A percentile compares a stretch with the other conserved stretches of the same genome.
Conservation (phyloP, 2,113 vertebrate species). For the Pteronura brasiliensis region DNA sequence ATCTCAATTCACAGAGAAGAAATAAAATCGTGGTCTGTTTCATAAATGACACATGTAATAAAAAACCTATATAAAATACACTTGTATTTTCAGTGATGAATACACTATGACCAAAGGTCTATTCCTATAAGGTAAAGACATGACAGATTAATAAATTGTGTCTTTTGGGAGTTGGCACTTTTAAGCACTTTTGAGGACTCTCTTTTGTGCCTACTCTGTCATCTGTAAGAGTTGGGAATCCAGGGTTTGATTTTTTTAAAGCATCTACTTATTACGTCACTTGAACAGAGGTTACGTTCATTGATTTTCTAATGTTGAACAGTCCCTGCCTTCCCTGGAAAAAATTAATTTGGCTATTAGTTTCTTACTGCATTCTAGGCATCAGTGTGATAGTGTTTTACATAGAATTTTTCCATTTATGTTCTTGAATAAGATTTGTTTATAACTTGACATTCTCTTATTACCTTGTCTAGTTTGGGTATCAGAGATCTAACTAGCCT, state of each 20-base stretch:
- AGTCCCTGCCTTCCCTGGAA: not conserved
- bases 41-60: not conserved
- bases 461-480: not conserved
- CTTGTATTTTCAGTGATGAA: not conserved
- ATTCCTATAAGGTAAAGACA: not conserved
- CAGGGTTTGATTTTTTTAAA: not conserved
- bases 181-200: not conserved
- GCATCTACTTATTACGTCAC: not conserved
- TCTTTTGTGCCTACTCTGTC: not conserved
- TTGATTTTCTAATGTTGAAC: not conserved
- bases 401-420: not conserved
- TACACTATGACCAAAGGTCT: not conserved
- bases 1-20: not conserved
- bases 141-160: not conserved
- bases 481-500: not conserved
- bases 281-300: not conserved
- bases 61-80: not conserved
- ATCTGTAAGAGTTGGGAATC: not conserved
- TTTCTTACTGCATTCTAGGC: not conserved
- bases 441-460: not conserved
- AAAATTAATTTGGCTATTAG: not conserved
- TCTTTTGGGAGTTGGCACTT: not conserved
- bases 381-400: not conserved
- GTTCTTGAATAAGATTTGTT: not conserved
- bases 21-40: not conserved